Percentiles rank a stretch among this genome's conserved stretches.
phyloP scores from a whole-genome alignment of 2,888 invertebrate species.

The Tuberolachnus salignus region DNA sequence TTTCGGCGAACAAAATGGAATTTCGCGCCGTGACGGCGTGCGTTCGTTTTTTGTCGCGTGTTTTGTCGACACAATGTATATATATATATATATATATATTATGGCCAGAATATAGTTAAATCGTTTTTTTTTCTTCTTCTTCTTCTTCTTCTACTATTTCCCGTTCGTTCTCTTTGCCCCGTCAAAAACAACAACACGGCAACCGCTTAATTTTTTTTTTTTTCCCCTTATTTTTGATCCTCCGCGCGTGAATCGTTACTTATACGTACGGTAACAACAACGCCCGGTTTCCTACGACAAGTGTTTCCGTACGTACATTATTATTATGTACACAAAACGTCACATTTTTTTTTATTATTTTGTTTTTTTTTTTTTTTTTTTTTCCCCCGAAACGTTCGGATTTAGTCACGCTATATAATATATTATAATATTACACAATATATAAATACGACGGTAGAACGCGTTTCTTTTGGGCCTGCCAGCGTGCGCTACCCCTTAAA shows the following conservation, averaged over 20 bases:
- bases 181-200: constrained; percentile 1
- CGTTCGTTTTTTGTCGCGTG: neutral
- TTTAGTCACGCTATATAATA: constrained; percentile 49
- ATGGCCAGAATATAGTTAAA: neutral
- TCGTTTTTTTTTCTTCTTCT: neutral
- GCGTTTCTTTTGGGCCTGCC: neutral
- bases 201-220: constrained; percentile 12
- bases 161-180: neutral
- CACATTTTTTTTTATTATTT: too few relatives aligned
- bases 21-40: neutral
- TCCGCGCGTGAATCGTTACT: constrained; percentile 21
- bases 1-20: neutral
- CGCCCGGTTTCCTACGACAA: neutral
- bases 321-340: constrained; percentile 5
- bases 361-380: too few relatives aligned
- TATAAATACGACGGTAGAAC: neutral
- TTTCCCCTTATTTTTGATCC: neutral
- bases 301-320: neutral
- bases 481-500: constrained; percentile 8
- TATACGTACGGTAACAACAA: too few relatives aligned
- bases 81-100: too few relatives aligned
- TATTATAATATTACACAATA: too few relatives aligned
- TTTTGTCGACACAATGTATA: too few relatives aligned
- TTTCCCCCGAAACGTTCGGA: constrained; percentile 21
- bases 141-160: too few relatives aligned